Percentiles rank a stretch among this genome's conserved stretches.
Evolutionary conservation across 2,113 vertebrate genomes (phyloP).

Genomic region (Amia ocellicauda): DNA sequence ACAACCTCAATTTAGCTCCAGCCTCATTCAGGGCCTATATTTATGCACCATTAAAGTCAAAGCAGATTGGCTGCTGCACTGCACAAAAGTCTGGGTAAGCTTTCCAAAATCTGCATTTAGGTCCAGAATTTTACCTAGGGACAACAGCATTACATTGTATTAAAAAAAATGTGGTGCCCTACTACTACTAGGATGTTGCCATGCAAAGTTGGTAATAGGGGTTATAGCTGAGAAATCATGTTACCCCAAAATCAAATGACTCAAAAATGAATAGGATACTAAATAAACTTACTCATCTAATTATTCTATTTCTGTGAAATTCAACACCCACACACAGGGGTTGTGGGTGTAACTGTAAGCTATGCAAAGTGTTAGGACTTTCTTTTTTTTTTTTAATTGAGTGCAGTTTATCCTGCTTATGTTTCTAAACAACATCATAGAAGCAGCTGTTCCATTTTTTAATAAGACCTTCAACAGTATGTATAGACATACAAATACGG

Average conservation of each 20-base stretch:
- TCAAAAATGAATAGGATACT: constrained; percentile 27
- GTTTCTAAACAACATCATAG: not conserved
- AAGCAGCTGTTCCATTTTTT: too few species aligned
- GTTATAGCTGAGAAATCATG: not conserved
- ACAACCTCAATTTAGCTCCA: constrained; percentile 53
- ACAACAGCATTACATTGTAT: too few species aligned
- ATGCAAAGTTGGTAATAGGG: too few species aligned
- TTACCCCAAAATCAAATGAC: not conserved
- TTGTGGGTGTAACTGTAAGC: constrained; percentile 28
- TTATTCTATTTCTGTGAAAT: constrained; percentile 33
- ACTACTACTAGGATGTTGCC: too few species aligned
- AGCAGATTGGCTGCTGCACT: too few species aligned
- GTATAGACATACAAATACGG: too few species aligned
- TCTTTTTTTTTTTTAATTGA: constrained; percentile 29
- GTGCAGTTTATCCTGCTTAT: constrained; percentile 17
- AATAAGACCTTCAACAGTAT: too few species aligned
- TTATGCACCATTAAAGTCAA: not conserved
- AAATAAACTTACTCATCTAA: constrained; percentile 45
- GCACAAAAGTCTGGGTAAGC: too few species aligned
- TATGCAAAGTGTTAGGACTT: constrained; percentile 23
- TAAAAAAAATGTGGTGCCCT: too few species aligned
- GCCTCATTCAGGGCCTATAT: not conserved
- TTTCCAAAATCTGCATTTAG: too few species aligned
- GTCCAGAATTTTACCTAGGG: too few species aligned
- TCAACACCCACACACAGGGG: constrained; percentile 16